Evolutionary conservation across 2,888 invertebrate species (phyloP), one percentile per base, ranked within the genome.

Genomic region (Scaptodrosophila latifasciaeformis): DNA sequence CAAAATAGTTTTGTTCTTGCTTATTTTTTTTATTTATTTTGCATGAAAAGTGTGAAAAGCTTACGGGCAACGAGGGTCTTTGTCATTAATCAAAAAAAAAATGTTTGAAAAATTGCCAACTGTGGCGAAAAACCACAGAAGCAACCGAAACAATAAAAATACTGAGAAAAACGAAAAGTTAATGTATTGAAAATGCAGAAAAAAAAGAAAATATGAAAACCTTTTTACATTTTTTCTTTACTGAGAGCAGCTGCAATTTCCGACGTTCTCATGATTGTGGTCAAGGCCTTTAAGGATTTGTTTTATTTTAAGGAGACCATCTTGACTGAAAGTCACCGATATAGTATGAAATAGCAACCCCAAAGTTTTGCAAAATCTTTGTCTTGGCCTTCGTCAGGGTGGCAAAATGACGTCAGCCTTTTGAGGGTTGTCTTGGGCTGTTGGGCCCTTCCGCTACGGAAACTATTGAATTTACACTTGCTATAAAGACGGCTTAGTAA

Each of bases 51-150:
- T 50, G 49, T 48, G 49, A 63, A 67, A 64, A n/a, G n/a, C n/a
- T 15, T 27, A 24, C 15, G 34, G 18, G 9, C 5, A 34, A 27
- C 10, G 43, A 47, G 39, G 37, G 30, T 49, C 45, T 48, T 49
- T 46, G 48, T 35, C 68, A 68, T 68, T 68, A 68, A 64, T 68
- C 68, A n/a, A n/a, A n/a, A 70, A 59, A 64, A 54, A 40, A 29
- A 48, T 45, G 54, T 54, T 49, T 50, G 29, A 57, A 63, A 58
- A 27, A 27, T 5, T 9, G 27, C 27, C 27, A 47, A n/a, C 39
- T 51, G 52, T 59, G 45, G 48, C 52, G 43, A 54, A 60, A 65
- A 65, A 50, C 46, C 39, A 47, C 55, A 43, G n/a, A 34, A 2
- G 39, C 18, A 50, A 29, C 39, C 39, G 54, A 40, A 62, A 54